Percentiles rank a stretch among this genome's conserved stretches.
These are phyloP conservation scores for Microcebus jonahi DNA, from an alignment of 2,113 vertebrate species.

Conservation along the genomic window DNA sequence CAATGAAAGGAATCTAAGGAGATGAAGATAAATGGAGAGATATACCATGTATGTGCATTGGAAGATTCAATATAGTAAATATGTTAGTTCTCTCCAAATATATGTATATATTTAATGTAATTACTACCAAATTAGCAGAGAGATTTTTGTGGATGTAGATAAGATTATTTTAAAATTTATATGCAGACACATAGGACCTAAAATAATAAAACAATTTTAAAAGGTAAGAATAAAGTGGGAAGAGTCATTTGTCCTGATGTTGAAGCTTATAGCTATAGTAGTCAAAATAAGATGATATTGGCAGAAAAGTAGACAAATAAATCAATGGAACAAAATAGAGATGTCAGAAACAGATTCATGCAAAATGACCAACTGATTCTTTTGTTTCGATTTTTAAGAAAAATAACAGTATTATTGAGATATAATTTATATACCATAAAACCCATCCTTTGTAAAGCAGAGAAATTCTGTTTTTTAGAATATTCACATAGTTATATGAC, in stretches of 20 bases:
- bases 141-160: background rate
- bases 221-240: background rate
- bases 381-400: background rate
- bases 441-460: background rate
- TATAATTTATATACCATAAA: background rate
- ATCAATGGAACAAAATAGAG: background rate
- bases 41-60: background rate
- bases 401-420: background rate
- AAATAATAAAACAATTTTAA: background rate
- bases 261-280: background rate
- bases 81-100: background rate
- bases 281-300: background rate
- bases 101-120: background rate
- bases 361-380: too few species aligned
- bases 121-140: background rate
- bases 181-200: background rate
- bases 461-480: background rate
- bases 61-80: background rate
- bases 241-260: background rate
- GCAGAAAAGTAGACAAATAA: background rate
- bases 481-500: background rate
- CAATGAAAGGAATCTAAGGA: background rate
- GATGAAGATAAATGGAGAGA: background rate
- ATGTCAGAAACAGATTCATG: background rate
- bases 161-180: conserved; percentile 18